Evolutionary conservation across 1,140 invertebrate genomes (phyloP), one percentile per base, ranked within the genome.

Genomic region (Trichomalopsis sarcophagae): DNA sequence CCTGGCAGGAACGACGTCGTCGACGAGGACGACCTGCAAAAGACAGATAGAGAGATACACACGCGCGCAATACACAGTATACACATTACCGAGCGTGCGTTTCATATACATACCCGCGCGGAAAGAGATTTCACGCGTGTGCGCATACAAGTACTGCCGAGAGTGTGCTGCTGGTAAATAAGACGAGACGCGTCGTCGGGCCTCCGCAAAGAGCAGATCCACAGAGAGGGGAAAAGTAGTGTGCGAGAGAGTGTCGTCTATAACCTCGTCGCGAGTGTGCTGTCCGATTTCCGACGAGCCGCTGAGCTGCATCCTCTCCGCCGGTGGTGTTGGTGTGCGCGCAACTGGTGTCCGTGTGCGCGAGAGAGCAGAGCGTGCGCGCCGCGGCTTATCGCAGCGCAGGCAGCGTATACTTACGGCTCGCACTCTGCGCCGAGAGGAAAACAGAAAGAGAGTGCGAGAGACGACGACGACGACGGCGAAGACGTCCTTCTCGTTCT

Each of bases 261-360:
- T 62, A n/a, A 21, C 55, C 17, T 62, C 55, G 55, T 62, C 55
- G 21, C 55, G 55, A 62, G 55, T 62, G 55, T n/a, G 55, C 21
- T 62, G 55, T 21, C 55, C 55, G 55, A 62, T 62, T 62, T 62
- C 55, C 55, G 55, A 62, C 55, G 21, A 62, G 55, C 6, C 10
- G 21, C 21, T 62, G 21, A 4, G 55, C 55, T 62, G 55, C 55
- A n/a, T n/a, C 55, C 6, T 62, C 55, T 62, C 27, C 10, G 5
- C 68, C 30, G 68, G 68, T 30, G 68, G 68, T 71, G 68, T 27
- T 17, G 30, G 68, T 71, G 68, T 71, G 68, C 30, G 68, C 68
- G 68, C 55, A 62, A 62, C 55, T 71, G 68, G 68, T 71, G 68
- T 27, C 68, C 23, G 68, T 71, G 68, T 71, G 68, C 27, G 66